phyloP scores from a whole-genome alignment of 1,140 invertebrate genomes.

The Drosophila novamexicana region DNA sequence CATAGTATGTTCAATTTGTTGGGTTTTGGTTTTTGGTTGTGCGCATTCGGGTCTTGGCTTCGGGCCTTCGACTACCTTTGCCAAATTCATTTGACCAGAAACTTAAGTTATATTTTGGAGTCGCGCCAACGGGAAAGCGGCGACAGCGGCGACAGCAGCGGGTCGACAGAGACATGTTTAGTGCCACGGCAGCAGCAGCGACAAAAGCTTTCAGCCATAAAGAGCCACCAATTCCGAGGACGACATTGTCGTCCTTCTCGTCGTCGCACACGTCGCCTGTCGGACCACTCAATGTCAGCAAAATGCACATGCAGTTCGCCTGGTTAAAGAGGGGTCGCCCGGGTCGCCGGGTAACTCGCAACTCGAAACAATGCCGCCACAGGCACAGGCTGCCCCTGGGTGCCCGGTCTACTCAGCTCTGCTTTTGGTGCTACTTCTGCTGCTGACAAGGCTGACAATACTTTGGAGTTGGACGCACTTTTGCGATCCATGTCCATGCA shows the following conservation, averaged over 20 bases:
- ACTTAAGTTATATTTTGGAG: slow-evolving; percentile 84
- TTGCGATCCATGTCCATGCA: slow-evolving; percentile 65
- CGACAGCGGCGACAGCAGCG: slow-evolving; percentile 7
- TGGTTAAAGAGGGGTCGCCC: slow-evolving; percentile 5
- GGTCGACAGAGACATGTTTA: slow-evolving; percentile 68
- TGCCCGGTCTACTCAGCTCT: neutral
- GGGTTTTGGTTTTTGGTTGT: slow-evolving; percentile 21
- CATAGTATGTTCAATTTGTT: slow-evolving; percentile 48
- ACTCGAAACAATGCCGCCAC: slow-evolving; percentile 69
- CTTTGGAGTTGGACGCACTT: slow-evolving; percentile 67
- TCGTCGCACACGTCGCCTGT: slow-evolving; percentile 67
- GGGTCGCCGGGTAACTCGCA: slow-evolving; percentile 21
- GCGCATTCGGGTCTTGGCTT: slow-evolving; percentile 33
- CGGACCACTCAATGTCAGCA: slow-evolving; percentile 81
- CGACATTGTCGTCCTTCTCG: slow-evolving; percentile 22
- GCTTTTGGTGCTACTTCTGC: slow-evolving; percentile 8
- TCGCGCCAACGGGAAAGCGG: slow-evolving; percentile 48
- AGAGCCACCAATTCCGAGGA: slow-evolving; percentile 55
- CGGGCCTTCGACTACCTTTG: slow-evolving; percentile 69
- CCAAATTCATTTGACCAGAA: slow-evolving; percentile 84
- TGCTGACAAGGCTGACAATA: slow-evolving; percentile 59
- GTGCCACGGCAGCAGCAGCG: slow-evolving; percentile 76
- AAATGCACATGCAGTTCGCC: slow-evolving; percentile 62
- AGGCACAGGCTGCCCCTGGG: slow-evolving; percentile 10
- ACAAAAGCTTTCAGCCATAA: slow-evolving; percentile 84